Evolutionary conservation across 2,888 invertebrate genomes (phyloP).

Genomic region (Desoria tigrina): DNA sequence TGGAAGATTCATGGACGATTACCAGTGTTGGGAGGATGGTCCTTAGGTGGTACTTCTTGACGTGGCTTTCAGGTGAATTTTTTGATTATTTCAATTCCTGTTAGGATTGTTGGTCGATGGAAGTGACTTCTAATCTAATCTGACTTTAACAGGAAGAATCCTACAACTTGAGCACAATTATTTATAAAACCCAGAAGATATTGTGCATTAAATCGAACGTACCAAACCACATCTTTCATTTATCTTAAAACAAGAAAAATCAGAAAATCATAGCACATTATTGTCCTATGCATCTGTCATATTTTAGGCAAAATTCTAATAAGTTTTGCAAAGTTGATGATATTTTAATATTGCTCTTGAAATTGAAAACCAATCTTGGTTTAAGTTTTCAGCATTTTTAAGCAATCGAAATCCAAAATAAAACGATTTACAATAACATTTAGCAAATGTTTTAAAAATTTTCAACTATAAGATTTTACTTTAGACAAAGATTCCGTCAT

Average conservation of each 20-base stretch:
- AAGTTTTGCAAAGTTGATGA: no score
- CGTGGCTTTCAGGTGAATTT: conserved; percentile 45
- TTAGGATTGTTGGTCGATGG: no score
- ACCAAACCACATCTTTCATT: no score
- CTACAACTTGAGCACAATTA: no score
- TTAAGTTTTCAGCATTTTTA: neutral
- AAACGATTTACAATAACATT: neutral
- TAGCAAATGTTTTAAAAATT: neutral
- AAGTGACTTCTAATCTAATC: no score
- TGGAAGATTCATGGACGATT: conserved; percentile 27
- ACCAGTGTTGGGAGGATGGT: conserved; percentile 42
- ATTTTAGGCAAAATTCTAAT: neutral
- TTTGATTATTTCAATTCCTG: neutral
- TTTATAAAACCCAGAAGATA: no score
- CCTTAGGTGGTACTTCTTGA: conserved; percentile 45
- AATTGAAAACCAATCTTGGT: neutral
- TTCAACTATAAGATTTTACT: no score
- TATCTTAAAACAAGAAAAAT: no score
- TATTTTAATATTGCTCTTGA: neutral
- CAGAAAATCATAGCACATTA: no score
- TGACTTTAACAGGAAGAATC: no score
- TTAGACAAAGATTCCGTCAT: no score
- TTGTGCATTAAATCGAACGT: no score
- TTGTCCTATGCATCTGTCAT: neutral
- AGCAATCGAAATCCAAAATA: neutral